Evolutionary conservation across 2,888 invertebrate genomes (phyloP), one percentile per base, ranked within the genome.

Genomic region (Pyralis farinalis): DNA sequence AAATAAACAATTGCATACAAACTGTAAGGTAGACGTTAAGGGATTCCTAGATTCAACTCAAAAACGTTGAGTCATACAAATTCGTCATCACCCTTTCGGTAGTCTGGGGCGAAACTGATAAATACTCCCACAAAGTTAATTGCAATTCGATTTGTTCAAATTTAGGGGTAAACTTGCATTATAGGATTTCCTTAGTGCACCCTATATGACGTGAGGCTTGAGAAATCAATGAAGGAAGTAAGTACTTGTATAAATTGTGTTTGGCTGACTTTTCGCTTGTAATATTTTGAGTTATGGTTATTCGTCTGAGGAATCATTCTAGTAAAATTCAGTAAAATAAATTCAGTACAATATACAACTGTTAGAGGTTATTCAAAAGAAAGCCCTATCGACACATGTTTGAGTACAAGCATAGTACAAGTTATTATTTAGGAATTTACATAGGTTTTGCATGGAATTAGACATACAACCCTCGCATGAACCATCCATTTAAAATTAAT

Each of bases 211-310:
- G 63, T 72, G 67, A 63, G 73, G 77, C 70, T 82, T 78, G 68
- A 71, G 70, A 78, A 82, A 82, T 81, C 83, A 73, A 79, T 81
- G 69, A 46, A 37, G n/a, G n/a, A n/a, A n/a, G n/a, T n/a, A n/a
- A n/a, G 28, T 12, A 31, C 33, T 43, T 36, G 36, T 36, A 43
- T 43, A 40, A 42, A 43, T 37, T 38, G 42, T 29, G 45, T n/a
- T n/a, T n/a, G n/a, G n/a, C n/a, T n/a, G n/a, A n/a, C n/a, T n/a
- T n/a, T n/a, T n/a, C n/a, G n/a, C n/a, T n/a, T n/a, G n/a, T n/a
- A n/a, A n/a, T n/a, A n/a, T n/a, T n/a, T n/a, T n/a, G n/a, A n/a
- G n/a, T n/a, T n/a, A n/a, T n/a, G n/a, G n/a, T n/a, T n/a, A n/a
- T n/a, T n/a, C n/a, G n/a, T n/a, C n/a, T n/a, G n/a, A n/a, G n/a